Percentiles rank a stretch among this genome's conserved stretches.
phyloP scores from a whole-genome alignment of 2,113 vertebrate genomes.

The Ictalurus punctatus region DNA sequence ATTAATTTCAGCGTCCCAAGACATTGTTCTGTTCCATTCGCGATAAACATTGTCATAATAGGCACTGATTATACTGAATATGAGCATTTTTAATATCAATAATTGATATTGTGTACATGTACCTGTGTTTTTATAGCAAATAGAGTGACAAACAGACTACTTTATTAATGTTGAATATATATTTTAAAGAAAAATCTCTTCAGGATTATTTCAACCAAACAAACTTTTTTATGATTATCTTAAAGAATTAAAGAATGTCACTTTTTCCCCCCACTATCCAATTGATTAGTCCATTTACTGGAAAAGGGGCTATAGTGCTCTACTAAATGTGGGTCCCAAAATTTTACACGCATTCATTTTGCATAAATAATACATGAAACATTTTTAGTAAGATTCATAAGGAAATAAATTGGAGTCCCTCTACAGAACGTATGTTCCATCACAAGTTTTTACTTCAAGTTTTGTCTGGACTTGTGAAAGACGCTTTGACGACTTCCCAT shows the following conservation, averaged over 20 bases:
- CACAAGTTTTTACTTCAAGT: slow-evolving; percentile 39
- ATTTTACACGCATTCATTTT: not conserved
- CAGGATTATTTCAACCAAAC: not conserved
- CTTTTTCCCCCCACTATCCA: not conserved
- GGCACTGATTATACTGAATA: slow-evolving; percentile 12
- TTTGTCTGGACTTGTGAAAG: slow-evolving; percentile 40
- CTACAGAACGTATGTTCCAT: not conserved
- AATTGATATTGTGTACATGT: not conserved
- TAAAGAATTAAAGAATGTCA: not conserved
- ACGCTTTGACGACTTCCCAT: slow-evolving; percentile 14
- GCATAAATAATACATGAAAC: not conserved
- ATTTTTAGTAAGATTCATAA: not conserved
- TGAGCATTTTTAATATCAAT: not conserved
- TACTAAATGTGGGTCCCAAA: not conserved
- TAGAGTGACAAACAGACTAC: not conserved
- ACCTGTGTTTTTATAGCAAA: not conserved
- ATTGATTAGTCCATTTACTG: not conserved
- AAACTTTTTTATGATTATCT: not conserved
- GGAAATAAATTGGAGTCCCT: not conserved
- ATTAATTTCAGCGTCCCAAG: slow-evolving; percentile 18
- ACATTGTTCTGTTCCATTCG: slow-evolving; percentile 32
- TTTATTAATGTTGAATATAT: not conserved
- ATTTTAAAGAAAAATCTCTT: not conserved
- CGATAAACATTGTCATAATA: slow-evolving; percentile 26
- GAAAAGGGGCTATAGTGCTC: not conserved